A percentile compares a stretch with the other conserved stretches of the same genome.
Conservation (phyloP, 2,113 vertebrate species). For the Mormoops blainvillei region DNA sequence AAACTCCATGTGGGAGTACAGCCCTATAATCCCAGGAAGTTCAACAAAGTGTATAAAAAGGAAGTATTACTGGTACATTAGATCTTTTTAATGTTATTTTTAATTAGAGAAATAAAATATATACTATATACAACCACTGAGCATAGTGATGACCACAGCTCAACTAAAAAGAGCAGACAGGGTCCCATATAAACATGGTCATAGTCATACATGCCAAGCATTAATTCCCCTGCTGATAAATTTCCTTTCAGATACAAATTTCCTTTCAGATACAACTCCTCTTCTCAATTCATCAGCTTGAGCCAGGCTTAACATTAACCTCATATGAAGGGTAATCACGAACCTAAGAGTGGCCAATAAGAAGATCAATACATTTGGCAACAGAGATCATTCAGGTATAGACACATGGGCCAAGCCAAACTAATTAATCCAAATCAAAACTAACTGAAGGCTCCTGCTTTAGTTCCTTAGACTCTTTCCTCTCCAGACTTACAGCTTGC, state of each 20-base stretch:
- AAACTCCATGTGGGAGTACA: neutral
- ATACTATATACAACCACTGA: neutral
- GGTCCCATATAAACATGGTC: neutral
- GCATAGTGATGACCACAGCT: neutral
- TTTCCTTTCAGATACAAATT: neutral
- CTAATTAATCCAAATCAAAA: slow-evolving; percentile 11
- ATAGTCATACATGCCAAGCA: neutral
- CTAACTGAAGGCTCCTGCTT: neutral
- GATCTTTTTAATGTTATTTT: neutral
- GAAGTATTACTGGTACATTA: neutral
- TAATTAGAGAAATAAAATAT: too few relatives aligned
- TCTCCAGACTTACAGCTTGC: neutral
- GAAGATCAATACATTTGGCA: neutral
- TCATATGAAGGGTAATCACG: neutral
- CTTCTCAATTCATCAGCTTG: neutral
- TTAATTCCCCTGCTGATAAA: neutral
- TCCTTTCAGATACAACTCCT: neutral
- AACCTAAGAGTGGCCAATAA: neutral
- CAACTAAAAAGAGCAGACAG: neutral
- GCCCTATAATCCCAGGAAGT: neutral
- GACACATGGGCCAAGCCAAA: neutral
- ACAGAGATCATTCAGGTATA: neutral
- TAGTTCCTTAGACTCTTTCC: neutral
- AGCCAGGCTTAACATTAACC: neutral
- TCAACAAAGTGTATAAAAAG: slow-evolving; percentile 8